Base-by-base conservation (phyloP, 2,888 invertebrate genomes). In the Mystacides longicornis region DNA sequence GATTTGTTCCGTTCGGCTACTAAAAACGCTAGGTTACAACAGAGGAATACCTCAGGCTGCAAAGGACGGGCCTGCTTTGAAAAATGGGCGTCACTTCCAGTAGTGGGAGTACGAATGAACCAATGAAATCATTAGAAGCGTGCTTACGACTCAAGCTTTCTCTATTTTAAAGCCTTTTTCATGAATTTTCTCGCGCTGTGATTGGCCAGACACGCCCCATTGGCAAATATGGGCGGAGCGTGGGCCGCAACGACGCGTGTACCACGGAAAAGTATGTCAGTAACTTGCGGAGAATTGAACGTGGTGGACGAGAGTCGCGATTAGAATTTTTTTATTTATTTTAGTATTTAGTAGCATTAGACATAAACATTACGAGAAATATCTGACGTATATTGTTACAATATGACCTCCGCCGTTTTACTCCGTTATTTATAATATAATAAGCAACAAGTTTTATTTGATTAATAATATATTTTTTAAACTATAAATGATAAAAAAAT, bases 1-100 rank as follows among this genome's bases (percentile, higher is more conserved):
- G 75, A 75, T 77, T 75, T 75, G 75, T 75, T 75, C 72, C n/a
- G 71, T 66, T 65, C 69, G 69, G 72, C 53, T 73, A 75, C 76
- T 76, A 76, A 77, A 76, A 75, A 74, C 75, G 48, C 54, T 49
- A 52, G 27, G 52, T 54, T 48, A 48, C 42, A 54, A 55, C 42
- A 50, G 21, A 23, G 21, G 73, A 71, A 69, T 73, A 67, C 71
- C 71, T 68, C 72, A 66, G 67, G 64, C 68, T 69, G 66, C n/a
- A 37, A 14, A 65, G 65, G 75, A 74, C 69, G 72, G 71, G 52
- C 52, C 56, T 61, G 57, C 52, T 49, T 27, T 48, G 58, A 11
- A 19, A 33, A 49, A 18, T 14, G 57, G 51, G 54, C 54, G 54
- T 2, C 51, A 71, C 42, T 33, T 62, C 56, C 23, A 1, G 20